Evolutionary conservation across 2,797 vertebrate genomes (phyloP).

Genomic region (Acridotheres tristis): DNA sequence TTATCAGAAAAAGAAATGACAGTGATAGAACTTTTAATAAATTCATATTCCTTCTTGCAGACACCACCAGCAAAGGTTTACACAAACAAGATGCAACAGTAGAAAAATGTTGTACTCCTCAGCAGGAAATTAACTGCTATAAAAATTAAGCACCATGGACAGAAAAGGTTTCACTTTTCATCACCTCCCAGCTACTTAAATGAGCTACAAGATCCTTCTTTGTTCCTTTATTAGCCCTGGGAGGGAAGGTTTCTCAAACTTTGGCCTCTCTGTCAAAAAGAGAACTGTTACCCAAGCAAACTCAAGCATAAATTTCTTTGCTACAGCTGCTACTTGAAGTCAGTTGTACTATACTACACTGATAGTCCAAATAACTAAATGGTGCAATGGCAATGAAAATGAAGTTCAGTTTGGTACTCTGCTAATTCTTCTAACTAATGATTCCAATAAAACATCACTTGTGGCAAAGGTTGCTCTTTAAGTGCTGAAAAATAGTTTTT

Average conservation of each 20-base stretch:
- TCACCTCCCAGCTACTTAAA: neutral
- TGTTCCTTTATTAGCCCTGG: neutral
- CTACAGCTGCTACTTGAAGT: neutral
- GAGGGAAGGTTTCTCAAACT: neutral
- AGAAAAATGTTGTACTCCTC: neutral
- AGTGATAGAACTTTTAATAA: neutral
- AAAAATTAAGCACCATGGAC: neutral
- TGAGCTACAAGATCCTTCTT: neutral
- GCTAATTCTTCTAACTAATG: neutral
- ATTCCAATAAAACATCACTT: neutral
- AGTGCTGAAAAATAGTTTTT: neutral
- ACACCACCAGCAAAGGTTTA: neutral
- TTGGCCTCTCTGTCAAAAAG: neutral
- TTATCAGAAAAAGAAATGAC: neutral
- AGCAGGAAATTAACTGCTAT: neutral
- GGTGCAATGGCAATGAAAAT: neutral
- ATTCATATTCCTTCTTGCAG: neutral
- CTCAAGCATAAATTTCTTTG: neutral
- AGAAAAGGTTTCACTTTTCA: neutral
- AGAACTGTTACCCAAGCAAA: neutral
- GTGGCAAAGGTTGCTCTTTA: neutral
- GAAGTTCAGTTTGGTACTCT: neutral
- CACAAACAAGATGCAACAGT: neutral
- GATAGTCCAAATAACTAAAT: neutral
- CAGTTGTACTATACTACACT: neutral